Base-by-base conservation (phyloP, 2,888 invertebrate genomes). In the Xestia ashworthii region DNA sequence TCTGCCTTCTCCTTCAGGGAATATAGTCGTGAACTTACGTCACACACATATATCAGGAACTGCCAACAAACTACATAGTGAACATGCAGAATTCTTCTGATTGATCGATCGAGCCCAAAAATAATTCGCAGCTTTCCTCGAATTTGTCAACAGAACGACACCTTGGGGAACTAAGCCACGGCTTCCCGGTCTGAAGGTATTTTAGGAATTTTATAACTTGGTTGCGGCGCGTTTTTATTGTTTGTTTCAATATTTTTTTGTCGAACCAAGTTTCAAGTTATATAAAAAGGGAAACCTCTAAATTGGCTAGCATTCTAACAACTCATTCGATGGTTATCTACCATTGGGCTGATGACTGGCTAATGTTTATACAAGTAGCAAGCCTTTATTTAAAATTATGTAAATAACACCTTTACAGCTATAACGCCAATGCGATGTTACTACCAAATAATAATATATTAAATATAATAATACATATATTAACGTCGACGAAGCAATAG, bases 101-200 rank as follows among this genome's bases (percentile, higher is more conserved):
- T 94, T 94, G 94, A 94, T 94, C 91, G 92, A 92, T 91, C 86
- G 89, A 80, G 58, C 78, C 74, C 81, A 82, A 85, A 89, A 92
- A 92, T 94, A 93, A 93, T 93, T 92, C 92, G 87, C 85, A 88
- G 90, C 83, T 91, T 92, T 92, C 91, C 89, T 80, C 90, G 90
- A 91, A 94, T 94, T 93, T 93, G 94, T 94, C 94, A 92, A 89
- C 84, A 81, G 87, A 91, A 93, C 91, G 93, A 93, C 93, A 93
- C 94, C 92, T 89, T 80, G 0, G 93, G 92, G 93, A 92, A 72
- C 65, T 46, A 48, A 73, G 46, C 76, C 84, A 82, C 77, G 83
- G 78, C 76, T 87, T 82, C 74, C 80, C 76, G 79, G 76, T 86
- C 83, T 74, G 64, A 76, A 81, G 76, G 62, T 77, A 80, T 81